Base-by-base conservation (phyloP, 2,888 invertebrate species). In the Clunio marinus region DNA sequence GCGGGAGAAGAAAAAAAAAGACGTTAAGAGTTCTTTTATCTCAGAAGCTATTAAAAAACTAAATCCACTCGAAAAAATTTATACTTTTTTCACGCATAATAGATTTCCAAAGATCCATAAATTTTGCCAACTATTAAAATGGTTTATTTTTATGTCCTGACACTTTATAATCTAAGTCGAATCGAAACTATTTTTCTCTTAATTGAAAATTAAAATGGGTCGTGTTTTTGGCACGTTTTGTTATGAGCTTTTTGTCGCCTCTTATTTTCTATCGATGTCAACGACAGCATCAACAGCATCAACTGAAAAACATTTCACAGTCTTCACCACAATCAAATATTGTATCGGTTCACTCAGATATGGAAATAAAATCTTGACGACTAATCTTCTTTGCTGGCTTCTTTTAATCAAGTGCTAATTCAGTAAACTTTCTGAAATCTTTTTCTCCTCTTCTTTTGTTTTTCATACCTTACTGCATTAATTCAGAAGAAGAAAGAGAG, bases 391-490 rank as follows among this genome's bases (percentile, higher is more conserved):
- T 57, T 27, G 25, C 25, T 10, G 20, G 37, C 24, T 60, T 60
- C 59, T 60, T 60, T 60, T 60, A 60, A 60, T 60, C 60, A 60
- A 37, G 60, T 60, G 60, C 60, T 41, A 60, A 60, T 60, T 60
- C 24, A 24, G 57, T 51, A 51, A 51, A 51, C 51, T 51, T 22
- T 51, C 22, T n/a, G 17, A 51, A 51, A 22, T 7, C 22, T 2
- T n/a, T 51, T 51, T 51, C 20, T 51, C 17, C 7, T 51, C n/a
- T 8, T 32, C 22, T 51, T 41, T 41, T 17, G 4, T 51, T 22
- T 32, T 32, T 10, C 32, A 17, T 51, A 5, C 20, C 20, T 22
- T 51, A n/a, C 24, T 51, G 24, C 51, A 20, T 17, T 13, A 13
- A 32, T 32, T 8, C 41, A 41, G n/a, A 20, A 15, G 51, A 51